Percentiles rank a stretch among this genome's conserved stretches.
These are phyloP conservation scores for Andrena camellia DNA, from an alignment of 2,888 invertebrate genomes.

Conservation along the genomic window DNA sequence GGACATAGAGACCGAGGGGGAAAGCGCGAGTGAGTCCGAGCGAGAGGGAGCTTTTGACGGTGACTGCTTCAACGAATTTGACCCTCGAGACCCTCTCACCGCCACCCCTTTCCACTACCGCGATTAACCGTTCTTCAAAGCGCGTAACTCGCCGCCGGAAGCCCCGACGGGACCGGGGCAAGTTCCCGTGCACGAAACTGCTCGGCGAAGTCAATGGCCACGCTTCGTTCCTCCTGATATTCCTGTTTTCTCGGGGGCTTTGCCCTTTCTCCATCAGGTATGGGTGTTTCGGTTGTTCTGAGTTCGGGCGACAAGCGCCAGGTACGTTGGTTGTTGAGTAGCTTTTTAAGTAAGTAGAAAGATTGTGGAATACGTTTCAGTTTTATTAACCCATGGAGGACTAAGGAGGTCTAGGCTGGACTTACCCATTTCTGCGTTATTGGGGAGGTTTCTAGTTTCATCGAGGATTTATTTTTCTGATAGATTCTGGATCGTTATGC, in stretches of 20 bases:
- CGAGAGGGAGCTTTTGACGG: conserved; percentile 30
- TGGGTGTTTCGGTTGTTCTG: conserved; percentile 22
- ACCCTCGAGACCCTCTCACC: conserved; percentile 55
- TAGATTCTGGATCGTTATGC: too few species aligned
- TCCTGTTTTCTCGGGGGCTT: background rate
- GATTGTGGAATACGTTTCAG: background rate
- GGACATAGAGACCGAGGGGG: background rate
- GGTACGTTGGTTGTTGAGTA: conserved; percentile 14
- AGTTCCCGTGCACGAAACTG: background rate
- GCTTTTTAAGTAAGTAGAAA: background rate
- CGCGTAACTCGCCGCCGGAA: background rate
- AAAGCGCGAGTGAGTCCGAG: conserved; percentile 14
- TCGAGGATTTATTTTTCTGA: too few species aligned
- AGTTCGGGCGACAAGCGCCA: background rate
- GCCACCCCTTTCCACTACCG: conserved; percentile 32
- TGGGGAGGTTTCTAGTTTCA: too few species aligned
- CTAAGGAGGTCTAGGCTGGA: too few species aligned
- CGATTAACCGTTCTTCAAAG: conserved; percentile 33
- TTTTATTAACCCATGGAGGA: too few species aligned
- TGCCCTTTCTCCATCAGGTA: too few species aligned
- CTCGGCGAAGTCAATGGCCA: background rate
- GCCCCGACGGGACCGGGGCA: background rate
- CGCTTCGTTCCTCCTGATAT: background rate
- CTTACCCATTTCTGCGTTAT: too few species aligned
- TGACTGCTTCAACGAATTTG: conserved; percentile 67